phyloP scores from a whole-genome alignment of 2,888 invertebrate species.

The Camponotus fellah region DNA sequence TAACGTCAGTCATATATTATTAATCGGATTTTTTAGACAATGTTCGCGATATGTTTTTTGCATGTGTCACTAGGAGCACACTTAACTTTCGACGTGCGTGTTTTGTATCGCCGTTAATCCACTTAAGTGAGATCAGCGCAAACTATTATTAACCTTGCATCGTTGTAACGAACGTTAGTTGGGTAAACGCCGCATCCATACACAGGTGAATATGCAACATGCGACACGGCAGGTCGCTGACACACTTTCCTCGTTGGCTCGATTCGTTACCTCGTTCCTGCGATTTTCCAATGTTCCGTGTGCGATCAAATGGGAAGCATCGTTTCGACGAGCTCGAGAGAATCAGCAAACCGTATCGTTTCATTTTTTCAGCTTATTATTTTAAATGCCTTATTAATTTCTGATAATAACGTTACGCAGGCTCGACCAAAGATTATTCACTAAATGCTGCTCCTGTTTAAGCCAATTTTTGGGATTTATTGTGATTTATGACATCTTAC shows the following conservation, averaged over 20 bases:
- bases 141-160: constrained; percentile 21
- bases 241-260: constrained; percentile 83
- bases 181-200: constrained; percentile 30
- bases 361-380: constrained; percentile 42
- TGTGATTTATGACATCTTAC: neutral
- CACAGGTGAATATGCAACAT: constrained; percentile 60
- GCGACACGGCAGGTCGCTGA: constrained; percentile 78
- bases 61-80: neutral
- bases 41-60: neutral
- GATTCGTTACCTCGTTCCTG: constrained; percentile 67
- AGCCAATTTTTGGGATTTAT: neutral
- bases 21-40: neutral
- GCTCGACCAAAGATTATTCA: neutral
- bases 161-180: constrained; percentile 16
- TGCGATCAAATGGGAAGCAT: constrained; percentile 5
- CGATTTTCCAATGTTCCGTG: constrained; percentile 61
- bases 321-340: neutral
- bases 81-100: constrained; percentile 33
- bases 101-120: constrained; percentile 32
- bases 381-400: constrained; percentile 40
- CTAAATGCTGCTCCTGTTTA: constrained; percentile 15
- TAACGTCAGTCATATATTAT: neutral
- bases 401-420: constrained; percentile 22
- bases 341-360: constrained; percentile 24
- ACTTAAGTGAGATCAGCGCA: constrained; percentile 23